Evolutionary conservation across 2,113 vertebrate species (phyloP), one percentile per base, ranked within the genome.

Genomic region (Montifringilla adamsi): DNA sequence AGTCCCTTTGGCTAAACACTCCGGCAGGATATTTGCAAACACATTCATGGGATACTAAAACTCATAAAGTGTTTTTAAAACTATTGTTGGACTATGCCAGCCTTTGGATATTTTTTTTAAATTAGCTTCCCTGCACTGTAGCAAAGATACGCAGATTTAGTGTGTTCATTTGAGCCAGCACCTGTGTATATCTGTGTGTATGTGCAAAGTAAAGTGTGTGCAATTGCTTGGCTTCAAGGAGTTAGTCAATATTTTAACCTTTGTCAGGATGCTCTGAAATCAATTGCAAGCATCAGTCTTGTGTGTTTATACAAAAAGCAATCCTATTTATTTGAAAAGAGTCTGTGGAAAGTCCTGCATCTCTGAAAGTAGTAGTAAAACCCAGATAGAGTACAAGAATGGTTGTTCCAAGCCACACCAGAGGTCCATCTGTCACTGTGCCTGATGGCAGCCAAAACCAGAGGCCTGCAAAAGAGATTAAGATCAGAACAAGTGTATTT

Each of bases 171-270:
- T 81, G 49, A 69, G n/a, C 14, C 33, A 60, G 21, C 0, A 0
- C 28, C n/a, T 53, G 44, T 64, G 6, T 69, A 16, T 76, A 44
- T 72, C 44, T 21, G 15, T 56, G 74, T 1, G 1, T 37, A 43
- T 47, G 23, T 66, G 30, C 58, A 73, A 94, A 69, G 44, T 10
- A 63, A 94, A 78, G 47, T 22, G 16, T 70, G n/a, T 58, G 70
- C 50, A 84, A 44, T 50, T 77, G 28, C 44, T 89, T 62, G 59
- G 62, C 50, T 94, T 77, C 52, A 37, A 83, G 63, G 31, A 80
- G n/a, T 62, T 46, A 73, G 87, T 85, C 70, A 94, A 80, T 88
- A 90, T 80, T 94, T 94, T 79, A 91, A 79, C 59, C 37, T 76
- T 93, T 91, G 35, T 86, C n/a, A 83, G 78, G 35, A 69, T 85